phyloP scores from a whole-genome alignment of 2,113 vertebrate species.

The Xiphias gladius region DNA sequence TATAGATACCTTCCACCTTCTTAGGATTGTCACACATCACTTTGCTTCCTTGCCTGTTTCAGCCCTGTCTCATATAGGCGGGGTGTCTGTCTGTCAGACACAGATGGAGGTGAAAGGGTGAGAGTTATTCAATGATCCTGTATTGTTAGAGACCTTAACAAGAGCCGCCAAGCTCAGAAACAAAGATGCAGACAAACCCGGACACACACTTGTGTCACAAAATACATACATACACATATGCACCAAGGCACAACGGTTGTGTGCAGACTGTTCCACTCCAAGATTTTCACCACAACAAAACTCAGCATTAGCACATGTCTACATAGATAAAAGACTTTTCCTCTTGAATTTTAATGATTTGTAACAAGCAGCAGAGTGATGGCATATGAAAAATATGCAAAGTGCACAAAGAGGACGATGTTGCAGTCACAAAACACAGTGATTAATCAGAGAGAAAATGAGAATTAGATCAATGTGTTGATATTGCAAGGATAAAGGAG shows the following conservation, averaged over 20 bases:
- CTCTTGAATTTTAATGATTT: conserved; percentile 65
- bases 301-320: conserved; percentile 54
- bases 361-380: conserved; percentile 65
- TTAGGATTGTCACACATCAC: conserved; percentile 64
- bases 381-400: conserved; percentile 65
- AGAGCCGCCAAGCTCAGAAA: conserved; percentile 40
- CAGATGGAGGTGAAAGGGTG: conserved; percentile 61
- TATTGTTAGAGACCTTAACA: conserved; percentile 51
- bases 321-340: conserved; percentile 57
- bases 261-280: conserved; percentile 23
- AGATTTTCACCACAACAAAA: conserved; percentile 64
- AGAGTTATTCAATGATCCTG: conserved; percentile 62
- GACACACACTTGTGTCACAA: conserved; percentile 33
- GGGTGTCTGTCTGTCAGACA: conserved; percentile 44
- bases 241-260: conserved; percentile 34
- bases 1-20: conserved; percentile 61
- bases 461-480: conserved; percentile 73
- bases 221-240: conserved; percentile 34
- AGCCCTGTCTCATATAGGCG: conserved; percentile 44
- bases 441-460: conserved; percentile 69
- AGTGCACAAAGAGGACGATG: conserved; percentile 69
- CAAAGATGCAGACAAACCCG: conserved; percentile 38
- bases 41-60: conserved; percentile 48
- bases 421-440: conserved; percentile 55
- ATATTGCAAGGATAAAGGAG: conserved; percentile 58